A percentile compares a stretch with the other conserved stretches of the same genome.
Evolutionary conservation across 2,113 vertebrate species (phyloP).

Genomic region (Dicrurus megarhynchus): DNA sequence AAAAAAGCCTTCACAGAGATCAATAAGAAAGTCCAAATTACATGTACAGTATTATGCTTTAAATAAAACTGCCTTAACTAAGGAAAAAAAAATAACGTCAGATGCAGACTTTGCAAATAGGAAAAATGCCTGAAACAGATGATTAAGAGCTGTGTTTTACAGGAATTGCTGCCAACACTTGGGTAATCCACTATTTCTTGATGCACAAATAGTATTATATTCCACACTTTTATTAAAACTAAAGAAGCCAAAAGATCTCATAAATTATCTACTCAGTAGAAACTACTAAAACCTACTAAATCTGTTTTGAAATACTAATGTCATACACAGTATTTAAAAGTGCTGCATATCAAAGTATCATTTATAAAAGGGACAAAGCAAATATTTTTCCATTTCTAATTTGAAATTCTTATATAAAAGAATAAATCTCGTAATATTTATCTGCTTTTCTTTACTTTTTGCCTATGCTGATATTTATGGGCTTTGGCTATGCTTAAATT

Average conservation of each 20-base stretch:
- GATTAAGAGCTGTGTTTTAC: slow-evolving; percentile 6
- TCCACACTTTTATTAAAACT: slow-evolving; percentile 15
- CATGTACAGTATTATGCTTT: neutral
- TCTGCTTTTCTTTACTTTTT: slow-evolving; percentile 46
- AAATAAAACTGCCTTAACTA: slow-evolving; percentile 55
- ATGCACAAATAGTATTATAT: slow-evolving; percentile 26
- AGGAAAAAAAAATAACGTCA: neutral
- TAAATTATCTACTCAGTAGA: slow-evolving; percentile 30
- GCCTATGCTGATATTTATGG: neutral
- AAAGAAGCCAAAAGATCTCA: slow-evolving; percentile 16
- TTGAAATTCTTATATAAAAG: slow-evolving; percentile 42
- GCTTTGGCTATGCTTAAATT: neutral
- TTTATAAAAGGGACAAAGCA: slow-evolving; percentile 48
- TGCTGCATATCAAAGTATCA: slow-evolving; percentile 26
- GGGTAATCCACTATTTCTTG: slow-evolving; percentile 15
- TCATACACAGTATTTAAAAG: slow-evolving; percentile 43
- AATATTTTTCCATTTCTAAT: slow-evolving; percentile 52
- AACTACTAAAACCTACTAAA: slow-evolving; percentile 45
- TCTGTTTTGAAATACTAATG: slow-evolving; percentile 42
- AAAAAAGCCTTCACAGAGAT: neutral
- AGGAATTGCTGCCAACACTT: slow-evolving; percentile 50
- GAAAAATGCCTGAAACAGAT: slow-evolving; percentile 40
- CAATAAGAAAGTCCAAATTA: slow-evolving; percentile 49
- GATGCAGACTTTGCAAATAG: neutral
- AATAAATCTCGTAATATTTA: slow-evolving; percentile 21